These are phyloP conservation scores for Fistularia tabacaria DNA, from an alignment of 2,797 vertebrate genomes.

Conservation along the genomic window DNA sequence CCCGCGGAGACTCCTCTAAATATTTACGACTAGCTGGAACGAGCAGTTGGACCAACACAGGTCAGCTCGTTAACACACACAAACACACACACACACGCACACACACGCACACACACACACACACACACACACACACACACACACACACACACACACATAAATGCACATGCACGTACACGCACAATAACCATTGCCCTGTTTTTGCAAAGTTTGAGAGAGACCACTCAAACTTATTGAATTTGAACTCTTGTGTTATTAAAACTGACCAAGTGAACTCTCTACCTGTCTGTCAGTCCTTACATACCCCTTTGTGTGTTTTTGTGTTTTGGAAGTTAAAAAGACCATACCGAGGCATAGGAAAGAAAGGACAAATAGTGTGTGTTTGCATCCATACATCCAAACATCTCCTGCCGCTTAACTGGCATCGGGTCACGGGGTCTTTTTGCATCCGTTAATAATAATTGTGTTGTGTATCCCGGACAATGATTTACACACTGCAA, in stretches of 20 bases:
- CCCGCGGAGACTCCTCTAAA: conserved; percentile 56
- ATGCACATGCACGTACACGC: conserved; percentile 26
- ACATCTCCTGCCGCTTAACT: too few species aligned
- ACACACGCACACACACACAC: conserved; percentile 45
- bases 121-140: too few species aligned
- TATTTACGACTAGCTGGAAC: conserved; percentile 73
- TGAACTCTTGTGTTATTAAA: conserved; percentile 23
- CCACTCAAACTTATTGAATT: conserved; percentile 30
- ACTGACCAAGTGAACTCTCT: conserved; percentile 27
- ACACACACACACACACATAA: conserved; percentile 47
- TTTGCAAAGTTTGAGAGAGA: conserved; percentile 31
- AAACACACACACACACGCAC: conserved; percentile 32
- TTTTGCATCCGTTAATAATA: conserved; percentile 41
- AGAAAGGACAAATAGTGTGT: conserved; percentile 36
- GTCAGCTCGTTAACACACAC: conserved; percentile 76
- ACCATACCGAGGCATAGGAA: conserved; percentile 44
- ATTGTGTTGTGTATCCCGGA: too few species aligned
- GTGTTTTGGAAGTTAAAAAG: conserved; percentile 60
- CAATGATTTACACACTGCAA: too few species aligned
- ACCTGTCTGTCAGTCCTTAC: conserved; percentile 21
- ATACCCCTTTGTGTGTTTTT: conserved; percentile 29
- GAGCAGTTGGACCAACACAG: conserved; percentile 76
- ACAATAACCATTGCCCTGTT: conserved; percentile 37
- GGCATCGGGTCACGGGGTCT: too few species aligned
- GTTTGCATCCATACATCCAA: conserved; percentile 65